Conservation (phyloP, 1,140 invertebrate genomes). For the Lithobius niger region DNA sequence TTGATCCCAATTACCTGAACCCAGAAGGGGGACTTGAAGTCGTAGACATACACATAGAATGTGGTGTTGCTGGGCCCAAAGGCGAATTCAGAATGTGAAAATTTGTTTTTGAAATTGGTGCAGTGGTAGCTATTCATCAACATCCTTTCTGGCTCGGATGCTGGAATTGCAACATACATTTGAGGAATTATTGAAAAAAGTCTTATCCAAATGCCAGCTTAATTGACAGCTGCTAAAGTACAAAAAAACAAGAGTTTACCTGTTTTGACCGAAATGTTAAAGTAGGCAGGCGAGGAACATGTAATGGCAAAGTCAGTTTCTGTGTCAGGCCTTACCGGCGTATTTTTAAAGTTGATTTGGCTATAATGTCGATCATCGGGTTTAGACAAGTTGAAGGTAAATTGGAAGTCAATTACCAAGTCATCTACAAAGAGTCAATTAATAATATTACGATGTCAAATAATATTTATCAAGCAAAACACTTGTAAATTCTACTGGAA, state of each 20-base stretch:
- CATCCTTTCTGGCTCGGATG: slow-evolving; percentile 50
- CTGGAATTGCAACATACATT: no score
- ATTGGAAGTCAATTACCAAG: slow-evolving; percentile 91
- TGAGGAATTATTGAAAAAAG: no score
- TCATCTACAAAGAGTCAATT: slow-evolving; percentile 59
- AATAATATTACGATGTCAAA: slow-evolving; percentile 4
- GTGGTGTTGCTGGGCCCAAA: slow-evolving; percentile 85
- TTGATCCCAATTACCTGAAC: slow-evolving; percentile 52
- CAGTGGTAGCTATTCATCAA: slow-evolving; percentile 63
- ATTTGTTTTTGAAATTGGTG: slow-evolving; percentile 63
- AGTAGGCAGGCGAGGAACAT: slow-evolving; percentile 77
- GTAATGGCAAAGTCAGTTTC: slow-evolving; percentile 91
- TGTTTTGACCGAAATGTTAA: slow-evolving; percentile 83
- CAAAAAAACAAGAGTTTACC: slow-evolving; percentile 37
- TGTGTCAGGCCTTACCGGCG: slow-evolving; percentile 73
- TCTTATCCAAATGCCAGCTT: no score
- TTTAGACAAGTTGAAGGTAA: slow-evolving; percentile 93
- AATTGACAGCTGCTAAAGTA: no score
- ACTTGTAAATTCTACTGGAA: no score
- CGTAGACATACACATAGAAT: slow-evolving; percentile 93
- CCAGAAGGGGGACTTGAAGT: slow-evolving; percentile 85
- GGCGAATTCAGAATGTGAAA: slow-evolving; percentile 77
- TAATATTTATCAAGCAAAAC: no score
- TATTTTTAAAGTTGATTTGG: slow-evolving; percentile 92
- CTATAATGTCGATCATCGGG: slow-evolving; percentile 82